These are phyloP conservation scores for Pseudochromis fuscus DNA, from an alignment of 2,797 vertebrate species.

Conservation along the genomic window DNA sequence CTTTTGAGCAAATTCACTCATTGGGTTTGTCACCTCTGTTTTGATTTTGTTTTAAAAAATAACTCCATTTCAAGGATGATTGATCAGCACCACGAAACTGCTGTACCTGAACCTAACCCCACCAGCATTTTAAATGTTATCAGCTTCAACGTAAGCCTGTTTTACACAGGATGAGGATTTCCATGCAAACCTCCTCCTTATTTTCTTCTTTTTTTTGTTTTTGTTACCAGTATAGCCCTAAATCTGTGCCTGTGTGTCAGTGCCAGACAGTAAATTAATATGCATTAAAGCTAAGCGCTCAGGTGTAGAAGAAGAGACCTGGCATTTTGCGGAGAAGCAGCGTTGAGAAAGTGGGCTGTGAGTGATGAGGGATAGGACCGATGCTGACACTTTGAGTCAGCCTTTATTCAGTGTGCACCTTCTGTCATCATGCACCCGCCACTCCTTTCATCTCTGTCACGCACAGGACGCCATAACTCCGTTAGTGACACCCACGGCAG, in stretches of 20 bases:
- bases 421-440: constrained; percentile 54
- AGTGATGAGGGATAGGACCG: constrained; percentile 75
- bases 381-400: constrained; percentile 72
- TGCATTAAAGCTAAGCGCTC: constrained; percentile 66
- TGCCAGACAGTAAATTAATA: constrained; percentile 67
- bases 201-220: no score
- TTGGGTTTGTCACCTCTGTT: constrained; percentile 2
- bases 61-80: constrained; percentile 3
- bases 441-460: constrained; percentile 69
- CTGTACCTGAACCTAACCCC: constrained; percentile 5
- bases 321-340: constrained; percentile 46
- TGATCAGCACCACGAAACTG: constrained; percentile 28
- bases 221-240: constrained; percentile 27
- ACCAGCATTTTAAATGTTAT: constrained; percentile 26
- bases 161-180: constrained; percentile 47
- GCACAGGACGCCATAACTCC: constrained; percentile 40
- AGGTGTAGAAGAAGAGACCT: constrained; percentile 62
- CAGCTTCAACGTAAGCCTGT: constrained; percentile 38
- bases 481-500: constrained; percentile 52
- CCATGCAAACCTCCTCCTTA: constrained; percentile 9
- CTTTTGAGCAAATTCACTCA: constrained; percentile 18
- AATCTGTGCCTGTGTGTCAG: constrained; percentile 22
- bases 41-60: constrained; percentile 9
- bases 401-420: constrained; percentile 69
- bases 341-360: constrained; percentile 63